phyloP scores from a whole-genome alignment of 2,113 vertebrate genomes.

The Sinocyclocheilus anshuiensis region DNA sequence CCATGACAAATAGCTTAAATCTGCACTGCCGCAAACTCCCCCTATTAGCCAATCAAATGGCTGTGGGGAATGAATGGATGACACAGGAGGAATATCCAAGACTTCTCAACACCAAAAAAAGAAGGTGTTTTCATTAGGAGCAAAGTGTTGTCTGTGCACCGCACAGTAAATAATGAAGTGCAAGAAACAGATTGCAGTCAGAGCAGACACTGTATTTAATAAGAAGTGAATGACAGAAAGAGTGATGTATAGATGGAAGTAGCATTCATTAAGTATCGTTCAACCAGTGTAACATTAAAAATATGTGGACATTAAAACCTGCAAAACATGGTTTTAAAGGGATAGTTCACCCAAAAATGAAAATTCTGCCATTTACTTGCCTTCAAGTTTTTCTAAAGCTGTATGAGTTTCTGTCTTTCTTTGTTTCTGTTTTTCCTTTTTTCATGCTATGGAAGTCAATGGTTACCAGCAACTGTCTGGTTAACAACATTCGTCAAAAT shows the following conservation, averaged over 20 bases:
- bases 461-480: neutral
- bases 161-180: constrained; percentile 4
- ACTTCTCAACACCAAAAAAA: constrained; percentile 12
- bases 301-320: neutral
- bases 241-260: neutral
- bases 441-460: neutral
- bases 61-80: constrained; percentile 9
- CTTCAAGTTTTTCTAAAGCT: neutral
- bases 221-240: constrained; percentile 1
- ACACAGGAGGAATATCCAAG: constrained; percentile 20
- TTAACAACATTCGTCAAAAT: neutral
- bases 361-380: neutral
- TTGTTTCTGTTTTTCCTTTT: neutral
- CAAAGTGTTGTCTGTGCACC: neutral
- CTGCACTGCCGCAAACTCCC: constrained; percentile 30
- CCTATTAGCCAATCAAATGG: constrained; percentile 30
- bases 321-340: neutral
- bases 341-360: neutral
- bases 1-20: constrained; percentile 68
- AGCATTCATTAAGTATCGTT: neutral
- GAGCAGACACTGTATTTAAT: neutral
- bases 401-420: neutral
- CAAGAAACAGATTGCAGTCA: neutral
- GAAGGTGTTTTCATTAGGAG: constrained; percentile 19
- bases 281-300: neutral